A percentile compares a stretch with the other conserved stretches of the same genome.
phyloP scores from a whole-genome alignment of 2,113 vertebrate genomes.

The Channa maculata region DNA sequence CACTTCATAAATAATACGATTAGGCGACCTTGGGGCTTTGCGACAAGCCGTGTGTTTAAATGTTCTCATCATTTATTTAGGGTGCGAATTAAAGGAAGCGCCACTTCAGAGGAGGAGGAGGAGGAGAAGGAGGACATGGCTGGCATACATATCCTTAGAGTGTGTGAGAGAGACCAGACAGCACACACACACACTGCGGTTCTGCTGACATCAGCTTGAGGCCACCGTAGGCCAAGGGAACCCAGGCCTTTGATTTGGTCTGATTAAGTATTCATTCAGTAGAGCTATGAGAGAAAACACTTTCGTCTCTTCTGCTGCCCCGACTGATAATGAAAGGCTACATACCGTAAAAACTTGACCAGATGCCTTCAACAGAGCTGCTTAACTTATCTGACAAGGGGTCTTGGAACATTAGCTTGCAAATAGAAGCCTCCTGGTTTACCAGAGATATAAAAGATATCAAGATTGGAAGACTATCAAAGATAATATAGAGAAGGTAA shows the following conservation, averaged over 20 bases:
- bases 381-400: conserved; percentile 68
- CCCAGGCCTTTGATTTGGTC: conserved; percentile 66
- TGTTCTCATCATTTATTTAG: conserved; percentile 99
- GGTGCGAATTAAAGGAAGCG: conserved; percentile 97
- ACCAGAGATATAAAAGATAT: conserved; percentile 66
- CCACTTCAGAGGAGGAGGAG: conserved; percentile 86
- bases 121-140: conserved; percentile 85
- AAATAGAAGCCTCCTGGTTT: conserved; percentile 67
- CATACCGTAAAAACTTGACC: conserved; percentile 37
- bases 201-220: conserved; percentile 73
- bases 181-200: conserved; percentile 44
- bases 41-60: conserved; percentile 97
- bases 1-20: conserved; percentile 99
- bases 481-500: conserved; percentile 71
- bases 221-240: conserved; percentile 67
- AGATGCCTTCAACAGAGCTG: conserved; percentile 42
- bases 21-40: conserved; percentile 95
- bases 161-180: conserved; percentile 35
- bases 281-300: conserved; percentile 62
- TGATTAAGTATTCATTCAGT: conserved; percentile 74
- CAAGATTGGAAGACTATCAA: conserved; percentile 63
- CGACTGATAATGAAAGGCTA: conserved; percentile 56
- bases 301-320: conserved; percentile 55
- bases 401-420: conserved; percentile 69
- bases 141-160: conserved; percentile 88